Conservation (phyloP, 1,140 invertebrate genomes). For the Halotydeus destructor region DNA sequence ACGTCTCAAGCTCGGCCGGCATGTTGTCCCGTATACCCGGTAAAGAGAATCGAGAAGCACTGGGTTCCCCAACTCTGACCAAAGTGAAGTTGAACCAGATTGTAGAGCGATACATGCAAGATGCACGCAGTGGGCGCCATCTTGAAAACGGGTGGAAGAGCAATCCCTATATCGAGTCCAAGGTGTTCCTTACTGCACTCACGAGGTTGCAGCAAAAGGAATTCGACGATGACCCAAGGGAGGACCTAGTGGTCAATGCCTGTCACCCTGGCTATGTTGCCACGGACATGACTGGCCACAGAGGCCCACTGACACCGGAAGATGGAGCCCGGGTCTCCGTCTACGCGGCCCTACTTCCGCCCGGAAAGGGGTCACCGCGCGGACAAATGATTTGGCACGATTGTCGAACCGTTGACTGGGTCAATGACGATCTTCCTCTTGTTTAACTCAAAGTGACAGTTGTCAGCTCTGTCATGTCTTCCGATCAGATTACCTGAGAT, state of each 20-base stretch:
- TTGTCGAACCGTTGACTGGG: slow-evolving; percentile 25
- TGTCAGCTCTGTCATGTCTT: no score
- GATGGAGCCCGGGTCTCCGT: slow-evolving; percentile 29
- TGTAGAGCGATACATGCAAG: slow-evolving; percentile 39
- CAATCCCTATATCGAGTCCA: slow-evolving; percentile 39
- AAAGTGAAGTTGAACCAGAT: slow-evolving; percentile 33
- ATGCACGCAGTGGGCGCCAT: slow-evolving; percentile 31
- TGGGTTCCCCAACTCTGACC: slow-evolving; percentile 32
- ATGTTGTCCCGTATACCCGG: slow-evolving; percentile 12
- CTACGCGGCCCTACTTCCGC: slow-evolving; percentile 30
- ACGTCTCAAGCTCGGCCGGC: slow-evolving; percentile 45
- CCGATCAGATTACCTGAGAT: no score
- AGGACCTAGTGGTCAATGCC: slow-evolving; percentile 40
- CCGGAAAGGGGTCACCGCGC: slow-evolving; percentile 23
- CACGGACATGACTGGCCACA: slow-evolving; percentile 48
- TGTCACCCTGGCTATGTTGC: slow-evolving; percentile 39
- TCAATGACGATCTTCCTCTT: no score
- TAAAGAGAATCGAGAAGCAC: slow-evolving; percentile 31
- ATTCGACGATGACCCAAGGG: slow-evolving; percentile 29
- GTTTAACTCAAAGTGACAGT: no score
- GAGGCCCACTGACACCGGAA: slow-evolving; percentile 39
- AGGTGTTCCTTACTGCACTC: slow-evolving; percentile 38
- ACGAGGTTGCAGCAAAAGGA: slow-evolving; percentile 39
- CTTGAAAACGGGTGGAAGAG: slow-evolving; percentile 35
- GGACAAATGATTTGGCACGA: slow-evolving; percentile 30